Conservation (phyloP, 2,113 vertebrate species). For the Dryoscopus gambensis region DNA sequence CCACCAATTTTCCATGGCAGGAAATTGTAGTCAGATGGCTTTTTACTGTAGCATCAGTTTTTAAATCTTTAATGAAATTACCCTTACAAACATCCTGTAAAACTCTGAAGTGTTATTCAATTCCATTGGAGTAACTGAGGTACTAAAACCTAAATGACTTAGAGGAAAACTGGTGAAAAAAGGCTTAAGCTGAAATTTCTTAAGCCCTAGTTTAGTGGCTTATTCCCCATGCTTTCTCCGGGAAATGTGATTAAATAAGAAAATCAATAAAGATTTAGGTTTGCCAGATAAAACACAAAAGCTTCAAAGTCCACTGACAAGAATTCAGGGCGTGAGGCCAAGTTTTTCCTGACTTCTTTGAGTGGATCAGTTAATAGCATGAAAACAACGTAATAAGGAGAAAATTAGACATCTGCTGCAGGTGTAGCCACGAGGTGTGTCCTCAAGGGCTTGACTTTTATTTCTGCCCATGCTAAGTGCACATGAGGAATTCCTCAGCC, state of each 20-base stretch:
- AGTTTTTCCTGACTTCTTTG: not conserved
- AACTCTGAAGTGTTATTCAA: conserved; percentile 11
- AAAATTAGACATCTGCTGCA: conserved; percentile 28
- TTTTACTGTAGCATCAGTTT: conserved; percentile 25
- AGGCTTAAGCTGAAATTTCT: conserved; percentile 22
- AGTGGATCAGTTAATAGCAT: conserved; percentile 52
- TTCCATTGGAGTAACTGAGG: not conserved
- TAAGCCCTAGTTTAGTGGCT: conserved; percentile 28
- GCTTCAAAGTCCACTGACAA: conserved; percentile 45
- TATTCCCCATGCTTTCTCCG: conserved; percentile 20
- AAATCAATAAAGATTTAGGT: conserved; percentile 65
- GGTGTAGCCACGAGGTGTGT: not conserved
- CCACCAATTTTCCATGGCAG: not conserved
- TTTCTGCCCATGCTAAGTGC: not conserved
- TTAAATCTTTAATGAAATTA: conserved; percentile 53
- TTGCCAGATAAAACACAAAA: conserved; percentile 57
- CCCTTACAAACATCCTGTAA: conserved; percentile 34
- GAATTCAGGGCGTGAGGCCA: conserved; percentile 45
- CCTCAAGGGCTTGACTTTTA: not conserved
- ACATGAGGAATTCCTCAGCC: not conserved
- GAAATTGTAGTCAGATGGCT: conserved; percentile 29
- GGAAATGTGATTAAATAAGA: conserved; percentile 60
- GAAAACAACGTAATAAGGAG: conserved; percentile 45
- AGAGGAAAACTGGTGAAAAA: not conserved
- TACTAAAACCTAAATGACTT: conserved; percentile 44